A percentile compares a stretch with the other conserved stretches of the same genome.
phyloP scores from a whole-genome alignment of 2,888 invertebrate species.

The Harpalus rufipes region DNA sequence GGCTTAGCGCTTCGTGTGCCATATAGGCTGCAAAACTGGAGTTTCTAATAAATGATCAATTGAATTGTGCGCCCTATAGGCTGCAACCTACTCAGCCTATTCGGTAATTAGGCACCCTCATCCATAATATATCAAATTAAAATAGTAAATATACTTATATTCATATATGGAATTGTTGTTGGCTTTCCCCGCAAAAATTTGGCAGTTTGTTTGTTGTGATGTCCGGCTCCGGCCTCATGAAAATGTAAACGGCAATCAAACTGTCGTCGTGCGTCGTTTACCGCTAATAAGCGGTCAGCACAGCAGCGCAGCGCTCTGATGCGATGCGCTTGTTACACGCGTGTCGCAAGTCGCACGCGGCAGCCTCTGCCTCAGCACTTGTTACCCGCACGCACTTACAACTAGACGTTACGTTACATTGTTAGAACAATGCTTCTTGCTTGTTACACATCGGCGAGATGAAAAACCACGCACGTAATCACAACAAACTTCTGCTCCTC shows the following conservation, averaged over 20 bases:
- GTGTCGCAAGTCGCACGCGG: conserved; percentile 67
- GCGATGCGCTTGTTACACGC: conserved; percentile 71
- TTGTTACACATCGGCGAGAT: background rate
- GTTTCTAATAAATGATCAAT: too few species aligned
- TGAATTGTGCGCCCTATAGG: too few species aligned
- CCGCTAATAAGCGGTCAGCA: conserved; percentile 72
- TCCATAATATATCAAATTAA: background rate
- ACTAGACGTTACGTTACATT: too few species aligned
- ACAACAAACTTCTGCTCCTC: background rate
- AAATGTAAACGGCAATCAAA: conserved; percentile 73
- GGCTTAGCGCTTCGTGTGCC: too few species aligned
- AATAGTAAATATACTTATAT: background rate
- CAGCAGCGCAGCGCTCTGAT: conserved; percentile 68
- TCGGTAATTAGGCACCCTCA: background rate
- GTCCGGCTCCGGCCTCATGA: conserved; percentile 70
- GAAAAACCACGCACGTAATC: background rate
- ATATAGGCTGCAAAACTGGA: too few species aligned
- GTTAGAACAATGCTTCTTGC: background rate
- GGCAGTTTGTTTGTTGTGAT: background rate
- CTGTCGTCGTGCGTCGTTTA: conserved; percentile 71
- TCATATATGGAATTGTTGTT: background rate
- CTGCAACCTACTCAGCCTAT: too few species aligned
- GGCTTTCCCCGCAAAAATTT: background rate
- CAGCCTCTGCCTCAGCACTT: conserved; percentile 66
- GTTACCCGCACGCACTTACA: conserved; percentile 68